Evolutionary conservation across 2,797 vertebrate genomes (phyloP), one percentile per base, ranked within the genome.

Genomic region (Zalophus californianus): DNA sequence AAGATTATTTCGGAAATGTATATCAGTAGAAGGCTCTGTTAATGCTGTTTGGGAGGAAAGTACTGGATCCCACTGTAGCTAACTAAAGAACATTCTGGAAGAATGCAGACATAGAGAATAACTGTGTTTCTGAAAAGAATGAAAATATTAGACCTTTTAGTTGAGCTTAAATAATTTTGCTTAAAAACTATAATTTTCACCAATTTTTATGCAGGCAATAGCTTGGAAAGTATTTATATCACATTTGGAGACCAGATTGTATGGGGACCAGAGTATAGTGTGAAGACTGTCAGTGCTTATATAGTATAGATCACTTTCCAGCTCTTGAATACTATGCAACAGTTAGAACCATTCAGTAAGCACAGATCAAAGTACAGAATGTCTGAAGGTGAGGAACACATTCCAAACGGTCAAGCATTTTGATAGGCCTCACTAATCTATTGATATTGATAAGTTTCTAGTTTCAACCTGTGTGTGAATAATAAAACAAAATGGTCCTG

Each of bases 81-180:
- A 98, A 97, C 94, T 98, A 97, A 98, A 98, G 94, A 95, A 96
- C 97, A 98, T 98, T 98, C 98, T 98, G 94, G 83, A 94, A 98
- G 82, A 97, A 98, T 97, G 95, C 78, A 96, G 84, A 95, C 83
- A 44, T 90, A 97, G 75, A 94, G 92, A 98, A 98, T 75, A 97
- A 90, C 92, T 88, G 96, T n/a, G 92, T 98, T 98, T 96, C 97
- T 92, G 91, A 96, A 70, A 96, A 97, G 91, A 98, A 92, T 93
- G 96, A 97, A 90, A 91, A 35, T 97, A 96, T 97, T 97, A 98
- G 96, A 93, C 66, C 52, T 97, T 97, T 82, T 89, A 98, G 90
- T 96, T 97, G 5, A 94, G 88, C 94, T 98, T 91, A 95, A 97
- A 97, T 97, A 98, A 97, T 96, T 98, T 20, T 96, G 23, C 23